These are phyloP conservation scores for Galaxias olidus DNA, from an alignment of 2,797 vertebrate genomes.

Conservation along the genomic window DNA sequence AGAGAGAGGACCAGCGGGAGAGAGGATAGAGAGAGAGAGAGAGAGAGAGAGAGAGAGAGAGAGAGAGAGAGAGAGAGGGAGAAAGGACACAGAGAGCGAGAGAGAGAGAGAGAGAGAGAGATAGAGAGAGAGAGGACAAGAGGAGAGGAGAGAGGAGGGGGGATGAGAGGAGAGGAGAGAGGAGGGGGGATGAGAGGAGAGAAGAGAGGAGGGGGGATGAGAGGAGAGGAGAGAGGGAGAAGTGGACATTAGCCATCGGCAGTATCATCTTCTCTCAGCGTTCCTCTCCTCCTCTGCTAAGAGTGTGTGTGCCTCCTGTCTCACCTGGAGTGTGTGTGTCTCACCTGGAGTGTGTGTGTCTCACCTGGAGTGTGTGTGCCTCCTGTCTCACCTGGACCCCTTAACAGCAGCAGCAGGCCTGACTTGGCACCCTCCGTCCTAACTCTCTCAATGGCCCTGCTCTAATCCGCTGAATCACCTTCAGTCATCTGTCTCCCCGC, in stretches of 20 bases:
- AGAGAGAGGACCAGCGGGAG: constrained; percentile 56
- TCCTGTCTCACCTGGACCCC: constrained; percentile 63
- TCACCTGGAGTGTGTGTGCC: too few species aligned
- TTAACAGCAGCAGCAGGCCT: constrained; percentile 60
- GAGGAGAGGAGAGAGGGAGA: constrained; percentile 60
- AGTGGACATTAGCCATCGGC: constrained; percentile 11
- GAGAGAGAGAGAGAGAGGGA: constrained; percentile 48
- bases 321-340: too few species aligned
- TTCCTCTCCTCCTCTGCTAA: constrained; percentile 52
- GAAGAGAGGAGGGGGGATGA: constrained; percentile 46
- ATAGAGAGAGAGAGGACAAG: constrained; percentile 18
- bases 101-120: too few species aligned
- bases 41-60: constrained; percentile 57
- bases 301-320: too few species aligned
- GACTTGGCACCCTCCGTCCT: constrained; percentile 74
- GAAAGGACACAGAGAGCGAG: too few species aligned
- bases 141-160: constrained; percentile 10
- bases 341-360: too few species aligned
- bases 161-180: constrained; percentile 20
- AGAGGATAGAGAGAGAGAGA: constrained; percentile 33
- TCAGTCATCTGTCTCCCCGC: constrained; percentile 83
- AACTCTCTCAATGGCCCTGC: constrained; percentile 74
- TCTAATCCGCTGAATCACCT: constrained; percentile 82
- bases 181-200: too few species aligned
- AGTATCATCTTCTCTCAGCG: constrained; percentile 70